Conservation (phyloP, 2,888 invertebrate genomes). For the Choreutis nemorana region DNA sequence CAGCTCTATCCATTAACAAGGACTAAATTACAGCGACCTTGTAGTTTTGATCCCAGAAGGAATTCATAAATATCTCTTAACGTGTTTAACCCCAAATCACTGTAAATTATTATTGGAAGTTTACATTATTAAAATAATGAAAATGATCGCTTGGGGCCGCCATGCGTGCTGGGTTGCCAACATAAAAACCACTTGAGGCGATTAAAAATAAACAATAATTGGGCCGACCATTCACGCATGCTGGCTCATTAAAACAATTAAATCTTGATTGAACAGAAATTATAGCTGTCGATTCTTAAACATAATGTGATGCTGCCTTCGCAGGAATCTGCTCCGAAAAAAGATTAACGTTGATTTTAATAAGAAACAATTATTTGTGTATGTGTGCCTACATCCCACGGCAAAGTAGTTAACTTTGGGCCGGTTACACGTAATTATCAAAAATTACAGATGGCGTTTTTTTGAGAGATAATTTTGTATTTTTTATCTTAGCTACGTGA, state of each 20-base stretch:
- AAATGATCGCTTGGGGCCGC: constrained; percentile 60
- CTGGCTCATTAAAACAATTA: constrained; percentile 67
- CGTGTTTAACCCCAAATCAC: constrained; percentile 65
- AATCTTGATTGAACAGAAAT: constrained; percentile 68
- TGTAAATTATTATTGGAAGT: constrained; percentile 67
- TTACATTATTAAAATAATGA: constrained; percentile 68
- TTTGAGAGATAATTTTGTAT: constrained; percentile 40
- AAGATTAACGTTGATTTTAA: constrained; percentile 65
- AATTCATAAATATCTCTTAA: constrained; percentile 62
- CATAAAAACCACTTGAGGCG: constrained; percentile 64
- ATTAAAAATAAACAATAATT: constrained; percentile 68
- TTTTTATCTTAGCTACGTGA: constrained; percentile 32
- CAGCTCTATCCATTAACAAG: constrained; percentile 26
- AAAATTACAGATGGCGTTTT: constrained; percentile 57
- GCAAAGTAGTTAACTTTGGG: constrained; percentile 52
- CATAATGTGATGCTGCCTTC: constrained; percentile 59
- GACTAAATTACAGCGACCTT: constrained; percentile 49
- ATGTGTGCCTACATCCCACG: constrained; percentile 47
- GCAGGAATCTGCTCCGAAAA: constrained; percentile 58
- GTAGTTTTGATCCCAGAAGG: constrained; percentile 36
- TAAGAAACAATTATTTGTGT: constrained; percentile 64
- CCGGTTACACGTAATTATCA: constrained; percentile 58
- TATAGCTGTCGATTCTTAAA: constrained; percentile 67
- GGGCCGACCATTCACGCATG: constrained; percentile 66
- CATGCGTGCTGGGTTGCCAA: constrained; percentile 61